Base-by-base conservation (phyloP, 2,113 vertebrate species). In the Anthoscopus minutus region DNA sequence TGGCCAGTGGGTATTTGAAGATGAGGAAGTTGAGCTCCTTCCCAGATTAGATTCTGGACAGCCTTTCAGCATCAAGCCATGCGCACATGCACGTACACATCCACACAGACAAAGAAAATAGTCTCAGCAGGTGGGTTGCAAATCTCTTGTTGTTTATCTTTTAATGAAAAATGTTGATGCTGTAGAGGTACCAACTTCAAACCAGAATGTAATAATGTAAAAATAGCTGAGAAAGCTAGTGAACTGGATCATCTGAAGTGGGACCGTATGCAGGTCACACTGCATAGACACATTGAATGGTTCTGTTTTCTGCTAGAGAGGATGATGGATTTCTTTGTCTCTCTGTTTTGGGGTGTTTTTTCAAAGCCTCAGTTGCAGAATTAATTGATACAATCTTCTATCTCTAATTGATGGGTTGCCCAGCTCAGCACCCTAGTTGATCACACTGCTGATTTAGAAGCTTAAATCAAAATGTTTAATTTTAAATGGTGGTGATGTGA, bases 71-170 rank as follows among this genome's bases (percentile, higher is more conserved):
- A 61, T 42, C 12, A 44, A 58, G 42, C n/a, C 4, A 0, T 48
- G 19, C 4, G 25, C 13, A 15, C 10, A 13, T 1, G 0, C 1
- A 1, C 30, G 10, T 35, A 3, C 8, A 23, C 6, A 5, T 9
- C 11, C 20, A 24, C 17, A 50, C 2, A 20, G 4, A 9, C 7
- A n/a, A 25, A 61, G 13, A 3, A 54, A 23, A 0, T 15, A 33
- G 8, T 19, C 35, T 30, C 45, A 81, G 31, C 37, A 53, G 18
- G 11, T 62, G 17, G 14, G 17, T 30, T 60, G 9, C 11, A 71
- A 19, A 35, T 0, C 0, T 79, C 20, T 40, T 47, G 5, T 73
- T 74, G 4, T 54, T 1, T 72, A 12, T 71, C 28, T 82, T 66
- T 58, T 6, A 71, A 11, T 72, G 53, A 37, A 72, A 88, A 72